Conservation (phyloP, 2,888 invertebrate genomes). For the Scelioninae gen. 2 region DNA sequence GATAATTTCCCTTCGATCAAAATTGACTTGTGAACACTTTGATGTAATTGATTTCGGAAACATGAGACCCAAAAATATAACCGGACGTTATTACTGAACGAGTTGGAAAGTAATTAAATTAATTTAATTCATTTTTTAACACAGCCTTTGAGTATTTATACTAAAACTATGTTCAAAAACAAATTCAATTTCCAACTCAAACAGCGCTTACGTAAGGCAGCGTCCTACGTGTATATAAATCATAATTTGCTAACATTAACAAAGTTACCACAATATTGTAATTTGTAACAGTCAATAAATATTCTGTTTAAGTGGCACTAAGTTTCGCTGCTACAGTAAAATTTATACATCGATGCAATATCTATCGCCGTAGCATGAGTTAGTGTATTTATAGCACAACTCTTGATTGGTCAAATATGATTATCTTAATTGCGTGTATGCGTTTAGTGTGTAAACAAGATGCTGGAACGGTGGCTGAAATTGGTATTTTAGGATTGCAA, state of each 20-base stretch:
- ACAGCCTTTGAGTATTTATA: no score
- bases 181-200: conserved; percentile 13
- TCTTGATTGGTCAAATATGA: conserved; percentile 52
- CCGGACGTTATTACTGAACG: no score
- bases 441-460: conserved; percentile 33
- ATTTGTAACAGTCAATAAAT: conserved; percentile 51
- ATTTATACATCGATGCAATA: conserved; percentile 44
- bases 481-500: no score
- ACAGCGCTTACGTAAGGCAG: conserved; percentile 16
- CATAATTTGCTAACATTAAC: conserved; percentile 30
- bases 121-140: no score
- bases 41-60: no score
- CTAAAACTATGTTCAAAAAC: no score
- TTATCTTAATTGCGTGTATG: conserved; percentile 39
- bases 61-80: no score
- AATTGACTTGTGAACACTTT: no score
- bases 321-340: conserved; percentile 26
- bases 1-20: no score
- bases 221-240: conserved; percentile 26
- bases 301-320: conserved; percentile 33
- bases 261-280: conserved; percentile 31
- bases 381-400: conserved; percentile 33
- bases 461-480: neutral
- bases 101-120: no score
- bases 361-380: conserved; percentile 24